phyloP scores from a whole-genome alignment of 2,113 vertebrate genomes.

The Hippolais icterina region DNA sequence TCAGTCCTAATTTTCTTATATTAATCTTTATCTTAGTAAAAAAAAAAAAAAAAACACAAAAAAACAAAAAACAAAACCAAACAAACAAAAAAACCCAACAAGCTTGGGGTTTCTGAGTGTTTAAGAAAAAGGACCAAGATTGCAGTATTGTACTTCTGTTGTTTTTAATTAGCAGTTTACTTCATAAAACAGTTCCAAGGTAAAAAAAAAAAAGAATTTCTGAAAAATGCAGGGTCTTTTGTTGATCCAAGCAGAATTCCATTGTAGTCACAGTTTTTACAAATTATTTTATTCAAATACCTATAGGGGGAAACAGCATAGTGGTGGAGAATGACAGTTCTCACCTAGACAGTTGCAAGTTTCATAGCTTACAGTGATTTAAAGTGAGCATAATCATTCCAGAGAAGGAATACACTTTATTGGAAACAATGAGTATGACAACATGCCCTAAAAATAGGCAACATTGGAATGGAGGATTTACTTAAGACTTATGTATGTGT shows the following conservation, averaged over 20 bases:
- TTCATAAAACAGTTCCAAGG: neutral
- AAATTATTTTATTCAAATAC: neutral
- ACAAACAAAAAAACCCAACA: too few species aligned
- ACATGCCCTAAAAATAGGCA: neutral
- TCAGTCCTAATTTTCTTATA: neutral
- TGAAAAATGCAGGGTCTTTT: neutral
- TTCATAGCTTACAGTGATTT: neutral
- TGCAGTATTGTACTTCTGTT: neutral
- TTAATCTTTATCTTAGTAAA: neutral
- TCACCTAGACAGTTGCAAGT: neutral
- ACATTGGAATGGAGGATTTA: neutral
- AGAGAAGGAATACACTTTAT: neutral
- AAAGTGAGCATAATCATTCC: neutral
- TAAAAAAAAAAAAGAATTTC: neutral
- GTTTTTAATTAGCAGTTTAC: neutral
- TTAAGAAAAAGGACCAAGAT: neutral
- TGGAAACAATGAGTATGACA: neutral
- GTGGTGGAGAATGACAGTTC: neutral
- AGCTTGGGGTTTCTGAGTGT: accelerated
- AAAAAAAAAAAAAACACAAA: neutral
- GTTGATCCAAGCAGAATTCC: neutral
- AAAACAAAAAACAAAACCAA: too few species aligned
- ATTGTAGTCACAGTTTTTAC: neutral
- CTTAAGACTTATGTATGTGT: neutral
- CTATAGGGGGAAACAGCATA: accelerated